Conservation (phyloP, 2,888 invertebrate genomes). For the Cepaea hortensis region DNA sequence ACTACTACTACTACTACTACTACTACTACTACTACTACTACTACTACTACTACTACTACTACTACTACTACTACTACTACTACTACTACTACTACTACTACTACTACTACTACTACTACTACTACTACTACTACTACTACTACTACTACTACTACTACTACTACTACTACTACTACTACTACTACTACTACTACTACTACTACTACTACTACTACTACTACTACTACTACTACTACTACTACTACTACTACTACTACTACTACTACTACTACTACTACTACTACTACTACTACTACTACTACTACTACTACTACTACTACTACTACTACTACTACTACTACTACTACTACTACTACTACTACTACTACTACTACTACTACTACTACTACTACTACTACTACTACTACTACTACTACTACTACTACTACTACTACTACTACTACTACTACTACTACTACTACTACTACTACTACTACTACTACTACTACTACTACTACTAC, state of each 20-base stretch:
- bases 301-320: too few species aligned
- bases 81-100: not conserved
- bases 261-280: conserved; percentile 1
- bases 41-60: not conserved
- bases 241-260: too few species aligned
- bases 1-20: not conserved
- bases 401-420: not conserved
- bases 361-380: conserved; percentile 40
- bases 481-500: conserved; percentile 4
- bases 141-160: too few species aligned
- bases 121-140: too few species aligned
- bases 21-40: not conserved
- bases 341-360: conserved; percentile 36
- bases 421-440: not conserved
- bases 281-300: too few species aligned
- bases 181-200: conserved; percentile 40
- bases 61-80: not conserved
- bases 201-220: conserved; percentile 48
- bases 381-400: not conserved
- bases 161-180: too few species aligned
- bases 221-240: conserved; percentile 40
- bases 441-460: not conserved
- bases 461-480: not conserved
- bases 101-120: not conserved
- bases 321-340: conserved; percentile 15